Percentiles rank a stretch among this genome's conserved stretches.
Conservation (phyloP, 2,113 vertebrate genomes). For the Galeopterus variegatus region DNA sequence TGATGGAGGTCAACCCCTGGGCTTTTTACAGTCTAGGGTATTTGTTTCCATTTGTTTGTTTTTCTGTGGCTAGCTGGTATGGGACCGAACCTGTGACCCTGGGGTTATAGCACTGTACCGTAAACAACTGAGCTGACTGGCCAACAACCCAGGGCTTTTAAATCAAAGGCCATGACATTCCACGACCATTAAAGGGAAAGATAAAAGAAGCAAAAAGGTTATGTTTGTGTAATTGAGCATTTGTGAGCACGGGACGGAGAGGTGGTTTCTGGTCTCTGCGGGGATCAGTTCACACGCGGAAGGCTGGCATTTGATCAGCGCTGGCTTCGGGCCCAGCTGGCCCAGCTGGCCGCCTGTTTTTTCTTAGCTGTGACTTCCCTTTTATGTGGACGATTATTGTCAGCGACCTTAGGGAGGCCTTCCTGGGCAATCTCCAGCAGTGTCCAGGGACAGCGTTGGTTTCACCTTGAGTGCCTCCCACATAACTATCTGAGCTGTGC, state of each 20-base stretch:
- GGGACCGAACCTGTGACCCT: too few species aligned
- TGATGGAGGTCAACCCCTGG: too few species aligned
- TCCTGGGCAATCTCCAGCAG: background rate
- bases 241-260: background rate
- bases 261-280: background rate
- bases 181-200: background rate
- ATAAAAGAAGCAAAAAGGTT: background rate
- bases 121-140: too few species aligned
- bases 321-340: accelerated
- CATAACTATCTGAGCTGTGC: too few species aligned
- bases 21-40: too few species aligned
- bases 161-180: background rate
- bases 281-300: background rate
- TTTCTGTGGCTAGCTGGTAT: too few species aligned
- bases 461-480: too few species aligned
- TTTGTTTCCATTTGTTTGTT: too few species aligned
- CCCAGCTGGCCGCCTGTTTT: too few species aligned
- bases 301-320: background rate
- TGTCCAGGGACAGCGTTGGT: too few species aligned
- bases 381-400: background rate
- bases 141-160: background rate
- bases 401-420: background rate
- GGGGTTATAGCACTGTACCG: too few species aligned
- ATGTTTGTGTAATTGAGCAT: background rate
- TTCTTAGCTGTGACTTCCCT: background rate